Evolutionary conservation across 1,140 invertebrate genomes (phyloP), one percentile per base, ranked within the genome.

Genomic region (Heliconius hewitsoni): DNA sequence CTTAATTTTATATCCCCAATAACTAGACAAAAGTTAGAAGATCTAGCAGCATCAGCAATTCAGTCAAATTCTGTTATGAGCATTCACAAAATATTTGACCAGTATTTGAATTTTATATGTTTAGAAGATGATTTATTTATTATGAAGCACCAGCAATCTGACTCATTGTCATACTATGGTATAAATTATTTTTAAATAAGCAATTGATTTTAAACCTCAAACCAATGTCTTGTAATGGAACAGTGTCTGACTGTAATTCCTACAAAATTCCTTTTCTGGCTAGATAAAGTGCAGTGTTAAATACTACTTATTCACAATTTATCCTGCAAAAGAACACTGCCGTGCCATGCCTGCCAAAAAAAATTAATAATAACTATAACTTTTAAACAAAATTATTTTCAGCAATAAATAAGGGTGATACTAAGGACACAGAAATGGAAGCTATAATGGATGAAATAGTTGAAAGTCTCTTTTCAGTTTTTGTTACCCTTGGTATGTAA

Each of bases 1-100:
- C 95, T 99, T 9, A 99, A 99, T 95, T 99, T 99, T 88, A 98
- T 99, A 84, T 99, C 98, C 2, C 98, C 99, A 2, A 98, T 99
- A 80, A 97, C 98, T 8, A 95, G 99, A 78, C 97, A 98, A 87
- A 98, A 98, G 93, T 96, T 99, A 77, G 99, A 99, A 96, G 98
- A 99, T 91, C 95, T 99, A 72, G 99, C 99, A 8, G 96, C 97
- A 30, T 97, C 98, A 42, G 98, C 99, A 1, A 96, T 99, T 34
- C 97, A 98, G 84, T 96, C 98, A 3, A 98, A 98, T 87, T 97
- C 97, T 87, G 98, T 98, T 30, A 96, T 97, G 50, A 97, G 97
- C 91, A 98, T 99, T 76, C 97, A 98, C 76, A 99, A 99, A 95
- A 97, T 99, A 55, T 99, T 96, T 94, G 98, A 99, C 94, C 99